A percentile compares a stretch with the other conserved stretches of the same genome.
Conservation (phyloP, 1,140 invertebrate species). For the Ditylenchus dipsaci region DNA sequence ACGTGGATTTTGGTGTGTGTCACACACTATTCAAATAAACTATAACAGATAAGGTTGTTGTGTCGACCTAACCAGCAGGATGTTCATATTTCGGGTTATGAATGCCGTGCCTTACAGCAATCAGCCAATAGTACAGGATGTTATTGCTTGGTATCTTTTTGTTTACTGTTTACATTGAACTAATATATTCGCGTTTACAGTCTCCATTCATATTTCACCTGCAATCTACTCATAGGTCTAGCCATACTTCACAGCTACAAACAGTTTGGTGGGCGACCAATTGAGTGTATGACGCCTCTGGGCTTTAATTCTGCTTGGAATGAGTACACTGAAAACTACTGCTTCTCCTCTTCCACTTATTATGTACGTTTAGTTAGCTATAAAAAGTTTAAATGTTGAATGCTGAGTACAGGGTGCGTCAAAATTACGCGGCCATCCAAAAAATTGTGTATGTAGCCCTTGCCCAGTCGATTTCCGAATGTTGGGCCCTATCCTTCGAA, state of each 20-base stretch:
- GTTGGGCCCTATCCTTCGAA: background rate
- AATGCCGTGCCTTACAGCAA: conserved; percentile 52
- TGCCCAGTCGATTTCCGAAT: conserved; percentile 15
- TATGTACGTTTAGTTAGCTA: conserved; percentile 46
- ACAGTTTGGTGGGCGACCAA: conserved; percentile 55
- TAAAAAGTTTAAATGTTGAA: too few relatives aligned
- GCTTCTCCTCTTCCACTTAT: conserved; percentile 52
- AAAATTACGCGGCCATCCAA: too few relatives aligned
- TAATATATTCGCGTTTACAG: too few relatives aligned
- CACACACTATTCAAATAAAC: too few relatives aligned
- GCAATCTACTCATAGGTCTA: conserved; percentile 47
- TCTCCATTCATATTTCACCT: conserved; percentile 54
- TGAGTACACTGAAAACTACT: conserved; percentile 56
- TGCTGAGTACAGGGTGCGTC: too few relatives aligned
- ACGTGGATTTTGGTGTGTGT: too few relatives aligned
- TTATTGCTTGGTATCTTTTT: conserved; percentile 34
- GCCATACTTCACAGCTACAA: conserved; percentile 54
- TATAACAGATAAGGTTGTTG: too few relatives aligned
- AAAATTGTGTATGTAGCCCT: too few relatives aligned
- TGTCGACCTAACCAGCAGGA: background rate
- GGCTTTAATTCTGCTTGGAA: conserved; percentile 26
- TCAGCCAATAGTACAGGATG: conserved; percentile 44
- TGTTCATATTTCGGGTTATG: conserved; percentile 52
- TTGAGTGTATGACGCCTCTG: conserved; percentile 47
- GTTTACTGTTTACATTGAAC: too few relatives aligned